phyloP scores from a whole-genome alignment of 2,888 invertebrate genomes.

The Seira sanloemensis region DNA sequence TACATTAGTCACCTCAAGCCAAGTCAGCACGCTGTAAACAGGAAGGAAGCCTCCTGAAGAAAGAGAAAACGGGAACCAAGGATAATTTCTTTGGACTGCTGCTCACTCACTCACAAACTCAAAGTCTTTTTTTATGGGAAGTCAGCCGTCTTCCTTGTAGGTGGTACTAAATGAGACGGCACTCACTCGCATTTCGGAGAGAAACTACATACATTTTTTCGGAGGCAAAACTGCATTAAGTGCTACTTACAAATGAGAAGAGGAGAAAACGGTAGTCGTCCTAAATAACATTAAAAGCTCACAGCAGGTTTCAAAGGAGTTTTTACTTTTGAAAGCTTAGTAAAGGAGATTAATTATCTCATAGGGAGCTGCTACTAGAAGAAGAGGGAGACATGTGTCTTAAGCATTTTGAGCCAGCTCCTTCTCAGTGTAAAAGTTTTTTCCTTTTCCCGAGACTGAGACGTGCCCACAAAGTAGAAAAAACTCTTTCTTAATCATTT shows the following conservation, averaged over 20 bases:
- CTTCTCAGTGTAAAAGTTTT: no score
- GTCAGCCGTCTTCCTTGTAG: constrained; percentile 30
- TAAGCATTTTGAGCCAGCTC: no score
- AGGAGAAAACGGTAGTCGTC: background rate
- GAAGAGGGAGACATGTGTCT: background rate
- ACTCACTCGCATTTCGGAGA: background rate
- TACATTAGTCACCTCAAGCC: no score
- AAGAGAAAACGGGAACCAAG: constrained; percentile 49
- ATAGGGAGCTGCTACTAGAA: constrained; percentile 8
- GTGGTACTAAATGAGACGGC: constrained; percentile 31
- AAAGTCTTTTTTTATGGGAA: no score
- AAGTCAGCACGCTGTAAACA: background rate
- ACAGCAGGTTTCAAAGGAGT: background rate
- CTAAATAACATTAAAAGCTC: background rate
- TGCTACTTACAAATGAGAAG: no score
- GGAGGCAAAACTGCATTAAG: no score
- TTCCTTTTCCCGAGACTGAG: no score
- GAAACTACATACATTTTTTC: no score
- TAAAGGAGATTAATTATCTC: constrained; percentile 54
- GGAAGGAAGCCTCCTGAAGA: background rate
- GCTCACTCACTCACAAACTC: no score
- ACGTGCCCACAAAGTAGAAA: background rate
- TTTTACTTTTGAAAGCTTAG: no score
- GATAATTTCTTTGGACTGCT: constrained; percentile 45
- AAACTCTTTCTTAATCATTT: background rate